Evolutionary conservation across 2,113 vertebrate species (phyloP).

Genomic region (Hylia prasina): DNA sequence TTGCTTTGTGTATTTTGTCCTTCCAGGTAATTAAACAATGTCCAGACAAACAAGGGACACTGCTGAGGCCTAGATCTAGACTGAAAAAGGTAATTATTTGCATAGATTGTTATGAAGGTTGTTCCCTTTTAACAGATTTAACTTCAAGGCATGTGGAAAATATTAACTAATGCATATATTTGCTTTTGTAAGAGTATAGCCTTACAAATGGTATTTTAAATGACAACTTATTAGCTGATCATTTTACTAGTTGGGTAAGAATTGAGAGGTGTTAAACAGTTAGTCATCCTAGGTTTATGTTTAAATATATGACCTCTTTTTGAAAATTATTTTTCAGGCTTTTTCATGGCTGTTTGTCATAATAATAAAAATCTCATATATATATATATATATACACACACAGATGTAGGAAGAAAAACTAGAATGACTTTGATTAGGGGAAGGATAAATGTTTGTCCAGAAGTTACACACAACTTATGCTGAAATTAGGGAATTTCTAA

Average conservation of each 20-base stretch:
- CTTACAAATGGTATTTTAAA: not conserved
- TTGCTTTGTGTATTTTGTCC: not conserved
- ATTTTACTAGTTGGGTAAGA: not conserved
- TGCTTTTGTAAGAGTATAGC: not conserved
- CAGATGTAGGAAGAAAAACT: not conserved
- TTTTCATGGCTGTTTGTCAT: not conserved
- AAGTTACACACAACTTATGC: not conserved
- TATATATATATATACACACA: not conserved
- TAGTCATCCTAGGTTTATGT: not conserved
- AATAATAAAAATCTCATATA: not conserved
- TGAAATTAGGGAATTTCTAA: not conserved
- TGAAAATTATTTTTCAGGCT: not conserved
- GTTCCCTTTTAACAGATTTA: not conserved
- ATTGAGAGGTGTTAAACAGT: not conserved
- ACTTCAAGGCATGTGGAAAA: not conserved
- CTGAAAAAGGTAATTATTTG: not conserved
- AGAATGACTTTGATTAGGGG: accelerated
- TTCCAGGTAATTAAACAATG: not conserved
- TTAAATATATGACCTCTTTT: not conserved
- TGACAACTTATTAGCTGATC: not conserved
- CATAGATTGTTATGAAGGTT: not conserved
- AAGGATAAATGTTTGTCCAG: not conserved
- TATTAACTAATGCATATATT: not conserved
- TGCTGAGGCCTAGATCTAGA: not conserved
- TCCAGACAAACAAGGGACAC: not conserved